Conservation (phyloP, 2,113 vertebrate species). For the Camelus dromedarius region DNA sequence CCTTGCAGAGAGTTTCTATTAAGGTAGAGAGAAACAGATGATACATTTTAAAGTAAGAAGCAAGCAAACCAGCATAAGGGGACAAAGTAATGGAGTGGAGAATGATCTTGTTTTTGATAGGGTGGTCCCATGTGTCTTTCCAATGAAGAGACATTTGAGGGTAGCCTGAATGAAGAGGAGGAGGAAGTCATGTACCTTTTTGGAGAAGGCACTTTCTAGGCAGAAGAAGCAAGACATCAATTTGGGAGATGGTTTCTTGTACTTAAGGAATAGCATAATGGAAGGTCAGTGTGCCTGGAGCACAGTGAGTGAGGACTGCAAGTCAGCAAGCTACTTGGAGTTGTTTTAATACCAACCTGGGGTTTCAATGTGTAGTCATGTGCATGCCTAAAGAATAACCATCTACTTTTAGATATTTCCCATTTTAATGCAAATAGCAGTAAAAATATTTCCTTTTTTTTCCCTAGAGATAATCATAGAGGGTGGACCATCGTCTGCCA, state of each 20-base stretch:
- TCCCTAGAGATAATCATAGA: background rate
- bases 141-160: background rate
- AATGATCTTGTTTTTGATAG: background rate
- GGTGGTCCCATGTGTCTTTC: background rate
- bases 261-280: background rate
- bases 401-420: background rate
- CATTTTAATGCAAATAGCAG: background rate
- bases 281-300: background rate
- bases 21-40: background rate
- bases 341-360: background rate
- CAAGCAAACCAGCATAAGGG: background rate
- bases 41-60: background rate
- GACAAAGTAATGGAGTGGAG: background rate
- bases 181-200: background rate
- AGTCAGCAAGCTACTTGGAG: background rate
- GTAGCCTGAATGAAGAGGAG: background rate
- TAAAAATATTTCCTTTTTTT: background rate
- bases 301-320: background rate
- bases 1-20: background rate
- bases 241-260: background rate
- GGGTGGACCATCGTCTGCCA: background rate
- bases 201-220: background rate
- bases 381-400: background rate
- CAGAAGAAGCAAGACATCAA: background rate
- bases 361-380: background rate